phyloP scores from a whole-genome alignment of 2,888 invertebrate genomes.

The Synergus itoensis region DNA sequence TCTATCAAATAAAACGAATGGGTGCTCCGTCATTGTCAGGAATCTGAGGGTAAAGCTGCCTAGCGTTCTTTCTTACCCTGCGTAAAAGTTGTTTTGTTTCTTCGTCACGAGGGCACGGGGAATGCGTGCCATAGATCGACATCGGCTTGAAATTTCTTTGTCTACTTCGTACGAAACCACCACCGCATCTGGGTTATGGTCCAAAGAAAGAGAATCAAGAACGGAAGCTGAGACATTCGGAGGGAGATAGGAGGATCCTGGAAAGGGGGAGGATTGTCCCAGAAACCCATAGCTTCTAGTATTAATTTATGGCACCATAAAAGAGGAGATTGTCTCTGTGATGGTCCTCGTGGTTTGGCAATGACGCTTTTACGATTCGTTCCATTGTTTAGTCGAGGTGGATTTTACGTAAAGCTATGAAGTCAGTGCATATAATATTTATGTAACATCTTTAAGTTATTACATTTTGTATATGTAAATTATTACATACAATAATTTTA shows the following conservation, averaged over 20 bases:
- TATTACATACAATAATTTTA: no score
- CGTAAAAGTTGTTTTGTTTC: conserved; percentile 45
- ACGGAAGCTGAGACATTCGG: conserved; percentile 31
- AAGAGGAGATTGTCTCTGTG: conserved; percentile 66
- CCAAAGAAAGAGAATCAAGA: conserved; percentile 51
- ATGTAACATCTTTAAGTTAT: not conserved
- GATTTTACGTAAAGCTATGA: conserved; percentile 15
- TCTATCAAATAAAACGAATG: conserved; percentile 40
- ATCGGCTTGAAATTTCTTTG: conserved; percentile 52
- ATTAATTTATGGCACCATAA: conserved; percentile 72
- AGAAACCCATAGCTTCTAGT: conserved; percentile 61
- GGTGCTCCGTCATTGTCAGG: conserved; percentile 36
- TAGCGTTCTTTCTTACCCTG: conserved; percentile 30
- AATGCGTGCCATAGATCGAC: conserved; percentile 51
- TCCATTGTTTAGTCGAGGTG: conserved; percentile 60
- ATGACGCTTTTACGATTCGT: conserved; percentile 69
- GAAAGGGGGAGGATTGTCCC: conserved; percentile 45
- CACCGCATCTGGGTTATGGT: conserved; percentile 47
- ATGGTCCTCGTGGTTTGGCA: conserved; percentile 65
- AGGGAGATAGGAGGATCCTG: conserved; percentile 41
- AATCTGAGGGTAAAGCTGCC: conserved; percentile 11
- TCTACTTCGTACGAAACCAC: conserved; percentile 49
- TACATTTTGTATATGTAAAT: not conserved
- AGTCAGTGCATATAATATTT: not conserved
- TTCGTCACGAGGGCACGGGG: conserved; percentile 48